Conservation (phyloP, 1,140 invertebrate genomes). For the Drosophila nebulosa region DNA sequence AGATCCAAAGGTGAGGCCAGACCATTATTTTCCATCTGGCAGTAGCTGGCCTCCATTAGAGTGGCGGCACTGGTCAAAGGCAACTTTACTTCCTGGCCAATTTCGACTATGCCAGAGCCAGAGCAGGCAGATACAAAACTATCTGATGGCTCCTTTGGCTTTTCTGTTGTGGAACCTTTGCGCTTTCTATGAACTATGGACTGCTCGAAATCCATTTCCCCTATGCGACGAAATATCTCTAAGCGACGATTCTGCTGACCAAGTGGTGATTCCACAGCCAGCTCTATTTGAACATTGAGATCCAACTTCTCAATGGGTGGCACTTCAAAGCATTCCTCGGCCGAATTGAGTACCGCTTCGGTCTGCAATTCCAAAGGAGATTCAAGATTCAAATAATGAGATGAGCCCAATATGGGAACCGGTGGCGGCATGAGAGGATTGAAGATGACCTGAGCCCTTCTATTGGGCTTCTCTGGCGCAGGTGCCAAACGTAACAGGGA, state of each 20-base stretch:
- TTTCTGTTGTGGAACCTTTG: conserved; percentile 9
- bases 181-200: conserved; percentile 60
- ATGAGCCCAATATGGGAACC: conserved; percentile 54
- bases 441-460: conserved; percentile 68
- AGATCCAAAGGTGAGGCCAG: conserved; percentile 56
- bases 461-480: conserved; percentile 68
- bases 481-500: conserved; percentile 85
- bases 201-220: conserved; percentile 75
- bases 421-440: conserved; percentile 75
- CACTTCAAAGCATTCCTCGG: conserved; percentile 83
- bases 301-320: conserved; percentile 80
- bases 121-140: too few relatives aligned
- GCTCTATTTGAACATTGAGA: conserved; percentile 80
- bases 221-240: conserved; percentile 76
- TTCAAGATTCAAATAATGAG: conserved; percentile 44
- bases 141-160: not conserved
- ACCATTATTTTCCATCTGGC: conserved; percentile 64
- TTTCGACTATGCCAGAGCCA: conserved; percentile 67
- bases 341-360: conserved; percentile 75
- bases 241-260: conserved; percentile 71
- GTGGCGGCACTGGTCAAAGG: conserved; percentile 59
- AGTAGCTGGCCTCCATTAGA: conserved; percentile 75
- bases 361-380: conserved; percentile 60
- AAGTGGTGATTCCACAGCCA: conserved; percentile 77
- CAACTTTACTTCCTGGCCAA: conserved; percentile 53